Conservation (phyloP, 2,888 invertebrate species). For the Malachius bipustulatus region DNA sequence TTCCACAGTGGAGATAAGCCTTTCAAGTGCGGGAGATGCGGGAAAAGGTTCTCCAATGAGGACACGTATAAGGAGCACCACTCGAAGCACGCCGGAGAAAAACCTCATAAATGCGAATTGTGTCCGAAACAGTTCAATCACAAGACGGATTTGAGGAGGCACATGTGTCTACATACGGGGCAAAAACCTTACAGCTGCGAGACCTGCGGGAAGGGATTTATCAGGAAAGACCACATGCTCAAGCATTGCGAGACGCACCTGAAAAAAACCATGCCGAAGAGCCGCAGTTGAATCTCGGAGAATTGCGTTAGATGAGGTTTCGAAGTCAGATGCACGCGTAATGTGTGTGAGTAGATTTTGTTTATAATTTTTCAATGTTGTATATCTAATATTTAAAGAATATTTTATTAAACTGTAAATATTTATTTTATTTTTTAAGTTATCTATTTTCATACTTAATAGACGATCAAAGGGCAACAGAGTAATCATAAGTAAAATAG, state of each 20-base stretch:
- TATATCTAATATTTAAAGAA: conserved; percentile 17
- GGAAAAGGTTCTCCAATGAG: conserved; percentile 69
- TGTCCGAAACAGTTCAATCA: conserved; percentile 86
- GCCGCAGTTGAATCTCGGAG: background rate
- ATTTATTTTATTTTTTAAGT: conserved; percentile 18
- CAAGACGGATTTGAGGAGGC: conserved; percentile 77
- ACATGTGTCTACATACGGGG: conserved; percentile 79
- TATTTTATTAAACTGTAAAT: conserved; percentile 12
- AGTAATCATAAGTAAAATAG: too few species aligned
- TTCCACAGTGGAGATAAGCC: conserved; percentile 81
- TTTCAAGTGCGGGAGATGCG: conserved; percentile 73
- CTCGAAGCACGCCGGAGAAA: conserved; percentile 67
- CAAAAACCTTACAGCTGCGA: conserved; percentile 72
- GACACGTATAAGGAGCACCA: conserved; percentile 61
- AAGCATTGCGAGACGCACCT: conserved; percentile 75
- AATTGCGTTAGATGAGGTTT: too few species aligned
- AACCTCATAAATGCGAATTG: conserved; percentile 73
- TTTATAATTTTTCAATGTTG: conserved; percentile 10
- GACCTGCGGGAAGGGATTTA: conserved; percentile 77
- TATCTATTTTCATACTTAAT: background rate
- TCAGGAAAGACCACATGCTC: conserved; percentile 82
- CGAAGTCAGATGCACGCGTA: too few species aligned
- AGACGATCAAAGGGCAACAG: conserved; percentile 10
- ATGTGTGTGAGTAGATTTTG: too few species aligned
- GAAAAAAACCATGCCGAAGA: conserved; percentile 39